These are phyloP conservation scores for Doryteuthis pealeii DNA, from an alignment of 1,140 invertebrate genomes.

Conservation along the genomic window DNA sequence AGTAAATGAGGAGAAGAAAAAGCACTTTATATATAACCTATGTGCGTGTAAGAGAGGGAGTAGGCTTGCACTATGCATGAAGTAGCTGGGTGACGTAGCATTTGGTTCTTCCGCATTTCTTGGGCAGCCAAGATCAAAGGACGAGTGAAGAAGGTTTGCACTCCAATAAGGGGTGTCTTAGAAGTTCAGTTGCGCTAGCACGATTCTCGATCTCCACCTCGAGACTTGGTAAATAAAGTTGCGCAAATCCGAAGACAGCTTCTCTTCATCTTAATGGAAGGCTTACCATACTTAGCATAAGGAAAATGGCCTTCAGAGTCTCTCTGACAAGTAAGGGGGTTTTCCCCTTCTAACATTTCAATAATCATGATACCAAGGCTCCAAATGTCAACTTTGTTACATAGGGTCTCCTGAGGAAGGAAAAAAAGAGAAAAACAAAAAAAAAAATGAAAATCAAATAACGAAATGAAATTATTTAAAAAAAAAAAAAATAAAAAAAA, in stretches of 20 bases:
- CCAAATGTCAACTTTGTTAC: conserved; percentile 61
- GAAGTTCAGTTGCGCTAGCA: conserved; percentile 80
- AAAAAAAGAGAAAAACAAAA: too few relatives aligned
- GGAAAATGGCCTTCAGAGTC: conserved; percentile 68
- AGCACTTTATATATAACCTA: too few relatives aligned
- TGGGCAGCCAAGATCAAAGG: conserved; percentile 97
- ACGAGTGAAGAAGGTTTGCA: conserved; percentile 90
- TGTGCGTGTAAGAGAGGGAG: too few relatives aligned
- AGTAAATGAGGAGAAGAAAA: too few relatives aligned
- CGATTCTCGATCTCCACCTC: conserved; percentile 95
- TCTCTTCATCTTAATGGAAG: conserved; percentile 82
- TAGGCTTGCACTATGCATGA: conserved; percentile 27
- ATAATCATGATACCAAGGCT: conserved; percentile 60
- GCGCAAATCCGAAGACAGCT: conserved; percentile 89
- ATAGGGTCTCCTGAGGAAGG: conserved; percentile 59
- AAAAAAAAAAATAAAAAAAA: too few relatives aligned
- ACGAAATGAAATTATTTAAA: too few relatives aligned
- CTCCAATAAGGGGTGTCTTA: conserved; percentile 92
- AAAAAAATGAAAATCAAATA: neutral
- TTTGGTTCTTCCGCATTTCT: conserved; percentile 65
- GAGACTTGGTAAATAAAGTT: conserved; percentile 94
- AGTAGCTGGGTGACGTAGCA: too few relatives aligned
- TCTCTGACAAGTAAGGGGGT: conserved; percentile 59
- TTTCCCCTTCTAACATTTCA: conserved; percentile 62
- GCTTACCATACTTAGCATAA: conserved; percentile 70